Evolutionary conservation across 1,140 invertebrate species (phyloP).

Genomic region (Samia ricini): DNA sequence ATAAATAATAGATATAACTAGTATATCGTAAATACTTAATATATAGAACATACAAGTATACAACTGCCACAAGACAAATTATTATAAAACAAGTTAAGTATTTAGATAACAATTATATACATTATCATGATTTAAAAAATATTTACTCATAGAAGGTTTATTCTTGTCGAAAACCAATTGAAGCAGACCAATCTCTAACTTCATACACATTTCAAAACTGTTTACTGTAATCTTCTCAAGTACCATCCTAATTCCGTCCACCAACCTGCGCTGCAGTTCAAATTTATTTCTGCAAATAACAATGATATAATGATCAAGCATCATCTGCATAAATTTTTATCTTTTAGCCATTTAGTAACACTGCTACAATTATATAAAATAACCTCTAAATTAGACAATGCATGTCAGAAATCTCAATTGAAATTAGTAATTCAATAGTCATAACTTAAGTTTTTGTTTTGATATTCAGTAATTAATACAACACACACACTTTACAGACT

Average conservation of each 20-base stretch:
- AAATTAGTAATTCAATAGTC: too few species aligned
- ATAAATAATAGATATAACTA: neutral
- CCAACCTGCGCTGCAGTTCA: slow-evolving; percentile 67
- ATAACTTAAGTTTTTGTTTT: too few species aligned
- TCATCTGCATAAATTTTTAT: too few species aligned
- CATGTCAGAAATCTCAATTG: too few species aligned
- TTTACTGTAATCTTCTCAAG: slow-evolving; percentile 64
- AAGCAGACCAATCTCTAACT: slow-evolving; percentile 71
- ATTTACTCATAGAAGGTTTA: slow-evolving; percentile 72
- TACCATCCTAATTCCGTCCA: slow-evolving; percentile 63
- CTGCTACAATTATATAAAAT: too few species aligned
- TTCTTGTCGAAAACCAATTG: slow-evolving; percentile 73
- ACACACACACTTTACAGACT: too few species aligned
- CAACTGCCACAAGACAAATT: neutral
- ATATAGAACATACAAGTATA: too few species aligned
- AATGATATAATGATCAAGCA: slow-evolving; percentile 1
- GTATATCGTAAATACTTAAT: too few species aligned
- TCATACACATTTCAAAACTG: slow-evolving; percentile 69
- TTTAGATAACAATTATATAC: neutral
- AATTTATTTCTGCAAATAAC: slow-evolving; percentile 43
- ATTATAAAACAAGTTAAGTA: neutral
- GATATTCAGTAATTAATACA: too few species aligned
- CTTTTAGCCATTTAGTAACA: too few species aligned
- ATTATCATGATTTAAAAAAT: neutral
- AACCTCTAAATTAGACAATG: too few species aligned